Conservation (phyloP, 1,140 invertebrate genomes). For the Pseudomyrmex flavicornis region DNA sequence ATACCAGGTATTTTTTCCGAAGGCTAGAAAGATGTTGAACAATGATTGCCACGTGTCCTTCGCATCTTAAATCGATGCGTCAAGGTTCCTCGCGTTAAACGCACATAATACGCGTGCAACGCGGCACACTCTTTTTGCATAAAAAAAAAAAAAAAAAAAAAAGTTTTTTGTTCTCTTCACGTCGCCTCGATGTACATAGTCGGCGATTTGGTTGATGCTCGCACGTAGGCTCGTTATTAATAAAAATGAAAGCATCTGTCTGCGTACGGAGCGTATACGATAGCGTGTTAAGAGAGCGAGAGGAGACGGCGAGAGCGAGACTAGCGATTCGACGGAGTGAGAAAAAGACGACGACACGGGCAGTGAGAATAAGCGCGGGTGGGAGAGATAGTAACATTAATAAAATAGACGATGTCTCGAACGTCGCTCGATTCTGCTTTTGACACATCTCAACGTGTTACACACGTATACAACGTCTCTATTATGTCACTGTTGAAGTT, state of each 20-base stretch:
- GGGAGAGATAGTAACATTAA: background rate
- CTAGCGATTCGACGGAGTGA: background rate
- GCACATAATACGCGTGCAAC: background rate
- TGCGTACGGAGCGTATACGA: constrained; percentile 1
- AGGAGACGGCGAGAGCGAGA: constrained; percentile 22
- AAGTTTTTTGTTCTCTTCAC: background rate
- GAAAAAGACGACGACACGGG: background rate
- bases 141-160: background rate
- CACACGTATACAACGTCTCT: background rate
- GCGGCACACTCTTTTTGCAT: too few species aligned
- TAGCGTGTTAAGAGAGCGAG: constrained; percentile 41
- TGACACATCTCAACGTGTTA: too few species aligned
- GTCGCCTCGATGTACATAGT: background rate
- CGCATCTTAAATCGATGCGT: constrained; percentile 24
- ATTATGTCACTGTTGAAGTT: background rate
- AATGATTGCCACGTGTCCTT: constrained; percentile 25
- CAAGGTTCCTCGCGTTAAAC: constrained; percentile 4
- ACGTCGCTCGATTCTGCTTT: background rate
- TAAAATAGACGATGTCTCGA: constrained; percentile 12
- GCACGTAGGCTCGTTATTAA: constrained; percentile 7
- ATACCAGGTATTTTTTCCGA: constrained; percentile 8
- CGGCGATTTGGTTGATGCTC: background rate
- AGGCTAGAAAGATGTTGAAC: constrained; percentile 19
- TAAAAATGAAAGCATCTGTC: constrained; percentile 54
- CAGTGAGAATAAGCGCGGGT: constrained; percentile 7